phyloP scores from a whole-genome alignment of 2,888 invertebrate genomes.

The Zonitis immaculata region DNA sequence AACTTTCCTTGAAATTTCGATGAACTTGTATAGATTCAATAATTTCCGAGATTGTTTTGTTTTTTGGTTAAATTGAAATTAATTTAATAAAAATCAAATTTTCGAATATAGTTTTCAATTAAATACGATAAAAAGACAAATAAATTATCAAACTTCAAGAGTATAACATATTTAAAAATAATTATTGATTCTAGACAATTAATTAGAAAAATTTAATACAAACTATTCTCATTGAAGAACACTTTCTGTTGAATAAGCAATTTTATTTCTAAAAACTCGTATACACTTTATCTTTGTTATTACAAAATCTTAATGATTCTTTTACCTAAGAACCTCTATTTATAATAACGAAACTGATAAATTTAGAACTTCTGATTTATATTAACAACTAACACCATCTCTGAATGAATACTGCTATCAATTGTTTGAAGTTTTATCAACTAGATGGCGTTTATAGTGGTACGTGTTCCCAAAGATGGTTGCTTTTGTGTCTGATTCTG shows the following conservation, averaged over 20 bases:
- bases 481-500: not conserved
- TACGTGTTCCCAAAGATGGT: not conserved
- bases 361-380: slow-evolving; percentile 1
- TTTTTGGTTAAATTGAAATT: too few relatives aligned
- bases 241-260: not conserved
- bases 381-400: not conserved
- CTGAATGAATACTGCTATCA: not conserved
- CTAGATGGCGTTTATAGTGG: not conserved
- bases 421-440: not conserved
- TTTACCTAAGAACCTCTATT: slow-evolving; percentile 1
- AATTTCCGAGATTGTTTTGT: too few relatives aligned
- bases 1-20: slow-evolving; percentile 1
- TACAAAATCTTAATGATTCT: not conserved
- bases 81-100: too few relatives aligned
- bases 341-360: not conserved
- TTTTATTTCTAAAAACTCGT: not conserved
- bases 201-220: not conserved
- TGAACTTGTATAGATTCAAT: not conserved
- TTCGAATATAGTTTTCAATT: not conserved
- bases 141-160: not conserved
- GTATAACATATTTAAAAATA: slow-evolving; percentile 1
- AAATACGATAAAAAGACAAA: not conserved
- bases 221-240: not conserved
- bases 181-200: not conserved
- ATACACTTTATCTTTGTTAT: not conserved